Evolutionary conservation across 92 coral and sea anemone genomes (phyloP), one percentile per base, ranked within the genome.

Genomic region (Phenganax marumi): DNA sequence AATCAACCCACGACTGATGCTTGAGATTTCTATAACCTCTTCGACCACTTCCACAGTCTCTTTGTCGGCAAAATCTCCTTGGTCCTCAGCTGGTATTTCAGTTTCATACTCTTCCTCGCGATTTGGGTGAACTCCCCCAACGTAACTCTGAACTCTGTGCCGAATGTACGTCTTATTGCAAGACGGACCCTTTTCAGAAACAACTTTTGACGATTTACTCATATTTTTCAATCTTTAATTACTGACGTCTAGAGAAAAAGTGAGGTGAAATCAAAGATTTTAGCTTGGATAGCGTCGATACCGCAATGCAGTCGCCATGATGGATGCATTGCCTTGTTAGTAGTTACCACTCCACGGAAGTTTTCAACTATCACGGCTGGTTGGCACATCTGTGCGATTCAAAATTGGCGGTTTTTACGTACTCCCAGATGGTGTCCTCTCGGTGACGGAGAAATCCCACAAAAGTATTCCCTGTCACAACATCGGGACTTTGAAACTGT

Each of bases 121-220:
- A 70, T 90, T 83, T 19, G 92, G 89, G 60, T 72, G 56, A 77
- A 57, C 81, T 87, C 97, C 94, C 83, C 90, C 91, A 12, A 92
- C 91, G 12, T 92, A 86, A 65, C 98, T 92, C 68, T 94, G 98
- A n/a, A 91, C 98, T 83, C 98, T 84, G 65, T 92, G 97, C 55
- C 98, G 89, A 8, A 90, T 55, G 70, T 77, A 77, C 43, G 81
- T 77, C 22, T 77, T 77, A 56, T 52, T 56, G 16, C 19, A 14
- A 3, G 81, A 55, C 10, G 52, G 56, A 39, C 13, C 17, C 24
- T 77, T 10, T 23, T 26, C 50, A 6, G 72, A 66, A 33, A 25
- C 72, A 0, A 25, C 43, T 49, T 66, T 33, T 8, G 72, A 33
- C 0, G 72, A 66, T 21, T 10, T 22, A 25, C 72, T 66, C 72